These are phyloP conservation scores for Blastobasis lacticolella DNA, from an alignment of 2,888 invertebrate genomes.

Conservation along the genomic window DNA sequence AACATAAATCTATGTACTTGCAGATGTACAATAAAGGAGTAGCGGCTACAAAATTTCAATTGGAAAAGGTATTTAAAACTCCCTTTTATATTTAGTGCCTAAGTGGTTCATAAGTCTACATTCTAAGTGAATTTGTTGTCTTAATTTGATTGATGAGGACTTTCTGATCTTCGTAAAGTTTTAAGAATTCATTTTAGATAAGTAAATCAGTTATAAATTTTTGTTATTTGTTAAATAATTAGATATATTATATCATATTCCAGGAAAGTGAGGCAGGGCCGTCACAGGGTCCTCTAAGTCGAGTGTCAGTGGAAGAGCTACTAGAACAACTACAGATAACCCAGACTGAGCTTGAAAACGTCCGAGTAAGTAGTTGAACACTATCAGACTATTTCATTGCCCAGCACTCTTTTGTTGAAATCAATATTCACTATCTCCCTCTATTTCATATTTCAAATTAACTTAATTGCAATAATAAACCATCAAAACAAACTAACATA, in stretches of 20 bases:
- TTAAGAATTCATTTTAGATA: background rate
- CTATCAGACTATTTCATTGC: too few relatives aligned
- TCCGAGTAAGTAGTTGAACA: constrained; percentile 78
- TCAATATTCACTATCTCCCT: too few relatives aligned
- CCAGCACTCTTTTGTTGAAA: too few relatives aligned
- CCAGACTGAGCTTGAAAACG: constrained; percentile 89
- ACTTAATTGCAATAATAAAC: too few relatives aligned
- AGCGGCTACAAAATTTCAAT: constrained; percentile 83
- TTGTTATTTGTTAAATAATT: background rate
- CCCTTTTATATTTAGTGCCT: too few relatives aligned
- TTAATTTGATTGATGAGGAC: background rate
- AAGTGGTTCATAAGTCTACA: too few relatives aligned
- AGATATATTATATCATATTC: constrained; percentile 7
- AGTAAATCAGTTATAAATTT: background rate
- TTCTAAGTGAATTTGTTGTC: background rate
- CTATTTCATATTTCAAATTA: too few relatives aligned
- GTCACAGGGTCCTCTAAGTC: constrained; percentile 74
- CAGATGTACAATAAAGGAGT: constrained; percentile 89
- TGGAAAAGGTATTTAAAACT: constrained; percentile 75
- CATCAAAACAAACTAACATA: too few relatives aligned
- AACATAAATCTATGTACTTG: constrained; percentile 84
- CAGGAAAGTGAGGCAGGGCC: constrained; percentile 55
- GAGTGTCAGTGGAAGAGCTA: constrained; percentile 86
- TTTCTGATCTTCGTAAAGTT: too few relatives aligned
- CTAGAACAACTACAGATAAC: constrained; percentile 88